A percentile compares a stretch with the other conserved stretches of the same genome.
Conservation (phyloP, 2,888 invertebrate genomes). For the Thereva unica region DNA sequence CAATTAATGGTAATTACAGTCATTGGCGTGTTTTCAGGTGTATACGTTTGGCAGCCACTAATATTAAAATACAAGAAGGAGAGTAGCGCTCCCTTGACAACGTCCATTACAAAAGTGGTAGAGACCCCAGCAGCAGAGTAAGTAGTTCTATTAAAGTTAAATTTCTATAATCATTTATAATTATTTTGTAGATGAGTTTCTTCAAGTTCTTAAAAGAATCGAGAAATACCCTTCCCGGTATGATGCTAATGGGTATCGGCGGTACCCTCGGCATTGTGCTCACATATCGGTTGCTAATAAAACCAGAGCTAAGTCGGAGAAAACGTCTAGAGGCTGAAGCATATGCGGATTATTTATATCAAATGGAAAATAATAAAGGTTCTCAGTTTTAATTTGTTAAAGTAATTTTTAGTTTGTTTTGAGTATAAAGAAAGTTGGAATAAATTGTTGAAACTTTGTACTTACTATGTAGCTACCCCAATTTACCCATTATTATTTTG, state of each 20-base stretch:
- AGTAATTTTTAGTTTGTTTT: too few species aligned
- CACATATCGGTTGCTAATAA: conserved; percentile 49
- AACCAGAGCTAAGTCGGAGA: conserved; percentile 48
- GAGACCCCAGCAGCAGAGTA: conserved; percentile 34
- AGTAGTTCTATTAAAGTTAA: neutral
- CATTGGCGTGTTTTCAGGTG: conserved; percentile 46
- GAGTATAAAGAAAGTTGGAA: too few species aligned
- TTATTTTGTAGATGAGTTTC: conserved; percentile 52
- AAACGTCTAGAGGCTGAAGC: conserved; percentile 51
- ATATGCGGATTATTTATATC: conserved; percentile 53
- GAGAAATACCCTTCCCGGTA: conserved; percentile 48
- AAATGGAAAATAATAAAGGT: conserved; percentile 47
- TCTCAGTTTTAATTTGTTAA: neutral
- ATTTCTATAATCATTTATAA: neutral
- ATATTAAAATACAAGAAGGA: conserved; percentile 50
- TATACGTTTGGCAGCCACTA: conserved; percentile 59
- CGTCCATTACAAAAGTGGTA: neutral
- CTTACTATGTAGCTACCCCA: too few species aligned
- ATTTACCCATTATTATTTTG: too few species aligned
- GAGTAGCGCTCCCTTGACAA: conserved; percentile 4
- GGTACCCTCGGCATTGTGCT: conserved; percentile 45
- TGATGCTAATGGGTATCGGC: conserved; percentile 50
- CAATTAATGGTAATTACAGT: conserved; percentile 56
- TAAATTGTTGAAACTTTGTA: too few species aligned
- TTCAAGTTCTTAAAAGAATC: conserved; percentile 48